Evolutionary conservation across 2,888 invertebrate genomes (phyloP).

Genomic region (Mythimna ferrago): DNA sequence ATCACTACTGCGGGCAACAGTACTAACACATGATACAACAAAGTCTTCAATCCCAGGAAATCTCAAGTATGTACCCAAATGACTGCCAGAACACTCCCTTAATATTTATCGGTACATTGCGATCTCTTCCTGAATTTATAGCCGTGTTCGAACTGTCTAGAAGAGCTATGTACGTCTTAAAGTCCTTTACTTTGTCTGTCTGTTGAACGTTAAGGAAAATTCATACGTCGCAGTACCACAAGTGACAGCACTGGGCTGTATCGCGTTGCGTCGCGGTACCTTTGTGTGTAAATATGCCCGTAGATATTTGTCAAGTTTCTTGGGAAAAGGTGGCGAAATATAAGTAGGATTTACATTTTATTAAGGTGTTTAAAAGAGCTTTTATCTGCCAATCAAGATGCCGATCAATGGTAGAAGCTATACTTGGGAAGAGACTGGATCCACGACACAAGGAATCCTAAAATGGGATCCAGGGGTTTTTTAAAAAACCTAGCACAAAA

Average conservation of each 20-base stretch:
- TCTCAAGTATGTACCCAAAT: not conserved
- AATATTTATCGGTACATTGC: slow-evolving; percentile 45
- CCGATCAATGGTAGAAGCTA: not conserved
- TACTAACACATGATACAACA: too few species aligned
- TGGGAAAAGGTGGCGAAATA: not conserved
- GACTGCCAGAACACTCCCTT: slow-evolving; percentile 17
- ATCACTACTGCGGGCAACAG: too few species aligned
- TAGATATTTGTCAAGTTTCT: slow-evolving; percentile 43
- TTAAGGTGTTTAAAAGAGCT: not conserved
- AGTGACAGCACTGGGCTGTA: not conserved
- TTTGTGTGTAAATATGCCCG: slow-evolving; percentile 45
- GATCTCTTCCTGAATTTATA: slow-evolving; percentile 45
- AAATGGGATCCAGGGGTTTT: too few species aligned
- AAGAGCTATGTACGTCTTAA: slow-evolving; percentile 35
- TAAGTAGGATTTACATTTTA: slow-evolving; percentile 11
- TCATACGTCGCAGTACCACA: slow-evolving; percentile 37
- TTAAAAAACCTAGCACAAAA: too few species aligned
- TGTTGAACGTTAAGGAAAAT: slow-evolving; percentile 35
- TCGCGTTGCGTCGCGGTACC: slow-evolving; percentile 6
- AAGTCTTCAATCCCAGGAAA: slow-evolving; percentile 1
- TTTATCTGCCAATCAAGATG: not conserved
- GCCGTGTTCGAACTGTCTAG: slow-evolving; percentile 23
- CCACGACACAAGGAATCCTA: too few species aligned
- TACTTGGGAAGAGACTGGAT: too few species aligned
- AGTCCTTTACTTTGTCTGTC: slow-evolving; percentile 47